Evolutionary conservation across 2,888 invertebrate species (phyloP), one percentile per base, ranked within the genome.

Genomic region (Torymus auratus): DNA sequence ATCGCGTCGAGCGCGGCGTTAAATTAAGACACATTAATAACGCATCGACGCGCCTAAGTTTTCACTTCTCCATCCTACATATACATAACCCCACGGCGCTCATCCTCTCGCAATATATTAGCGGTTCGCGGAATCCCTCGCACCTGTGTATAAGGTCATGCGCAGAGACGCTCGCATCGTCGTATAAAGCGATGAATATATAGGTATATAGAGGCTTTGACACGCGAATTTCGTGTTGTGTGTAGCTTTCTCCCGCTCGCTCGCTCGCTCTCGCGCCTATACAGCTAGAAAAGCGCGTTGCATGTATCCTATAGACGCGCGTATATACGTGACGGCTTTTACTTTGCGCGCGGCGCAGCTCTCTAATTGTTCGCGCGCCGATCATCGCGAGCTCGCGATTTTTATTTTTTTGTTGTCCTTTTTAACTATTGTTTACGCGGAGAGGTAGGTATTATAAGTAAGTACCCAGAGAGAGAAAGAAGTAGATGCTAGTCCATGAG

Each of bases 301-400:
- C 41, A 41, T 41, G 41, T 41, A 41, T 41, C n/a, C 0, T 15
- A 15, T 10, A 60, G 14, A 60, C 60, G 2, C 28, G 28, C 10
- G 64, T n/a, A 41, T 13, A n/a, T 28, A 41, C 7, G 7, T 41
- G 41, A 41, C 2, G 53, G 58, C 74, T 71, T 80, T 71, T 76
- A 76, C 67, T 53, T 61, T 14, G 65, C 28, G 50, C 10, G n/a
- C 4, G 4, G 14, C 15, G 28, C 55, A 61, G 13, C 76, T 76
- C 81, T 77, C 77, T 77, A 81, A 81, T 81, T 71, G 71, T 80
- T 67, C 28, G n/a, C 60, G 11, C 17, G 41, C 4, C 50, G 65
- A 67, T 74, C 74, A 41, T 41, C 41, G 41, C 41, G 41, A 41
- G 5, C 41, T 41, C 41, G 5, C 5, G 5, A 28, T 28, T 28